Evolutionary conservation across 2,888 invertebrate species (phyloP), one percentile per base, ranked within the genome.

Genomic region (Megaustenia siamemsis): DNA sequence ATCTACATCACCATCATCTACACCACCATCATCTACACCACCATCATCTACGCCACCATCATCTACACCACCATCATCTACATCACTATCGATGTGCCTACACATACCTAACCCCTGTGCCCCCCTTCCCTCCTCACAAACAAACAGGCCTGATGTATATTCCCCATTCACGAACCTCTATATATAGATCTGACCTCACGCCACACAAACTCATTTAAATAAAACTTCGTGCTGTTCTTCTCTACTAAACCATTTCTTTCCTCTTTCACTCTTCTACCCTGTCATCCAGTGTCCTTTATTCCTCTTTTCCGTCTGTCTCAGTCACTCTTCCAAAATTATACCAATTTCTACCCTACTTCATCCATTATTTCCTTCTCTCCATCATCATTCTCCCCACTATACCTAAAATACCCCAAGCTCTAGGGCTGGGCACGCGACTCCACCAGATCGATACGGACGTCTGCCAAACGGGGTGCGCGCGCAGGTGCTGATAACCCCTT

Each of bases 381-480:
- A 24, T 43, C 43, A n/a, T n/a, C 12, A 18, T 43, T n/a, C 43
- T 40, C 60, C n/a, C 15, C 24, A 32, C 32, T 38, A 21, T 45
- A 10, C 68, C 40, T 15, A 28, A 80, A 18, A 28, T 56, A 35
- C 40, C 40, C 49, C 12, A 32, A 24, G 63, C 78, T 24, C 35
- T 18, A 35, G 76, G 53, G 32, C 45, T 3, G 6, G 43, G 2
- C 53, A 32, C 63, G 8, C 12, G 45, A n/a, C 71, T 43, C 71
- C 45, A 28, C 21, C 60, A 24, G 56, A 80, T 80, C 80, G 68
- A 80, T 80, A 80, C 24, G 10, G 45, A 68, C 32, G 80, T 80
- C 80, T 80, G 80, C 49, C 43, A 68, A 80, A 68, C 35, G 69
- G 69, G 80, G 80, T 80, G 80, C 80, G 80, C 80, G 80, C 80